A percentile compares a stretch with the other conserved stretches of the same genome.
Conservation (phyloP, 1,140 invertebrate genomes). For the Leptoteleia sp. region DNA sequence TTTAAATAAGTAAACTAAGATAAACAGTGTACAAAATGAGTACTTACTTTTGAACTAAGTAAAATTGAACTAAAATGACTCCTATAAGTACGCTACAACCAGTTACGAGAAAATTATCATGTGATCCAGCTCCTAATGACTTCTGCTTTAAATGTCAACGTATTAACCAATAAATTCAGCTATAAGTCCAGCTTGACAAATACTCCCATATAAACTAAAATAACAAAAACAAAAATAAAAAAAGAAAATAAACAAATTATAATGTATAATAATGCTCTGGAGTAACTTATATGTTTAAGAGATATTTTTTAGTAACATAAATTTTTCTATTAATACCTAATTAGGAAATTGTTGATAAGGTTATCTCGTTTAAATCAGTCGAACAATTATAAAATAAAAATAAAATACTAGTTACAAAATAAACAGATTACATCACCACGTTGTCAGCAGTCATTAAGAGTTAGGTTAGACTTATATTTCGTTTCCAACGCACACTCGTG, state of each 20-base stretch:
- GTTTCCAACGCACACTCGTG: constrained; percentile 13
- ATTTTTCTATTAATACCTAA: too few species aligned
- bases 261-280: too few species aligned
- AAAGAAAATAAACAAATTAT: too few species aligned
- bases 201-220: background rate
- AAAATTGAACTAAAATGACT: background rate
- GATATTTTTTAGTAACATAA: too few species aligned
- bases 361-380: background rate
- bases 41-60: background rate
- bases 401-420: constrained; percentile 13
- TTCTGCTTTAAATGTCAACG: background rate
- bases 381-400: constrained; percentile 6
- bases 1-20: too few species aligned
- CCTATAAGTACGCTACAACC: background rate
- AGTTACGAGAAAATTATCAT: background rate
- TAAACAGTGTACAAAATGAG: too few species aligned
- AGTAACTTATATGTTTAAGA: too few species aligned
- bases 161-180: background rate
- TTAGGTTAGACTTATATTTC: constrained; percentile 23
- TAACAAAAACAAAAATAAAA: background rate
- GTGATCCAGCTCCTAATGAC: background rate
- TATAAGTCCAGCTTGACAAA: background rate
- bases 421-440: constrained; percentile 31
- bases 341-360: too few species aligned
- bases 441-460: background rate